Evolutionary conservation across 2,888 invertebrate species (phyloP).

Genomic region (Chesias legatella): DNA sequence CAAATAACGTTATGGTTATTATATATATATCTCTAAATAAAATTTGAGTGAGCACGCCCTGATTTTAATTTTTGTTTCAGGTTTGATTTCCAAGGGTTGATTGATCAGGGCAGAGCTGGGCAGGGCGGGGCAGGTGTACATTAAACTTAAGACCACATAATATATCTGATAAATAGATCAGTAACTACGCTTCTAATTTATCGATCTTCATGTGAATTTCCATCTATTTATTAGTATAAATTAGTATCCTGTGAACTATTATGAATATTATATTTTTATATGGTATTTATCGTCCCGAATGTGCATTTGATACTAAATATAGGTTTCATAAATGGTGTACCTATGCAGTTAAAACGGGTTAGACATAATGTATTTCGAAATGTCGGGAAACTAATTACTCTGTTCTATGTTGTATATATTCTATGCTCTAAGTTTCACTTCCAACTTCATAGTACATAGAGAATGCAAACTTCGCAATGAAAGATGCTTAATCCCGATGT

Average conservation of each 20-base stretch:
- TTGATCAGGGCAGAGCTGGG: conserved; percentile 44
- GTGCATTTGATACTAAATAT: conserved; percentile 34
- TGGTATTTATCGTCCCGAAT: conserved; percentile 24
- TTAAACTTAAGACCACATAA: conserved; percentile 46
- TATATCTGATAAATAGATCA: conserved; percentile 33
- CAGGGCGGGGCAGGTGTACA: conserved; percentile 51
- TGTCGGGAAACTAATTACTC: too few species aligned
- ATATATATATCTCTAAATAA: too few species aligned
- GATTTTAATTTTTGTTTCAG: conserved; percentile 31
- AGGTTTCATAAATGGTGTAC: conserved; percentile 1
- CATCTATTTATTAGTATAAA: conserved; percentile 10
- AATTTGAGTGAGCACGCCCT: too few species aligned
- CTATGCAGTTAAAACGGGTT: conserved; percentile 2
- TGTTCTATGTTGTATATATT: too few species aligned
- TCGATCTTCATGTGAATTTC: conserved; percentile 6
- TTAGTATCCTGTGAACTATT: conserved; percentile 7
- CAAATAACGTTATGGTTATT: too few species aligned
- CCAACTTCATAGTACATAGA: too few species aligned
- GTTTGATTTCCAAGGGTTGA: conserved; percentile 44
- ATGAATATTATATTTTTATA: conserved; percentile 17
- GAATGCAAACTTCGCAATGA: too few species aligned
- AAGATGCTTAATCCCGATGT: too few species aligned
- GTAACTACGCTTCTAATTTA: conserved; percentile 18
- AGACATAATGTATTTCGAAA: too few species aligned
- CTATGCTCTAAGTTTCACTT: too few species aligned